These are phyloP conservation scores for Microcebus lehilahytsara DNA, from an alignment of 2,113 vertebrate species.

Conservation along the genomic window DNA sequence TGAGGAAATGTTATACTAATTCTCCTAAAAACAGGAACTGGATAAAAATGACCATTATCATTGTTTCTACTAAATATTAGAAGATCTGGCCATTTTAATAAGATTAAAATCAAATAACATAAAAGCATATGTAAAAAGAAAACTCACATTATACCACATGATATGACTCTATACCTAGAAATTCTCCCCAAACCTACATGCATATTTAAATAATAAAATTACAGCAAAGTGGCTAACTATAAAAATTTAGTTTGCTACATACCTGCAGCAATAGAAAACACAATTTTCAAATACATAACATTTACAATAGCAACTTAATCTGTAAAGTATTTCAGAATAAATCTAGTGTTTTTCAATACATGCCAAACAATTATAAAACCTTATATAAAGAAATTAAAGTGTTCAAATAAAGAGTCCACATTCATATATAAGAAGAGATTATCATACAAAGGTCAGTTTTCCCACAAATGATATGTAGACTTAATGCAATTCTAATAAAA, in stretches of 20 bases:
- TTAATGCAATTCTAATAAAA: background rate
- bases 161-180: background rate
- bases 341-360: background rate
- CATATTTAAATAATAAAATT: background rate
- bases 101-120: background rate
- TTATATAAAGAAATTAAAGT: background rate
- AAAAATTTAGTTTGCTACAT: background rate
- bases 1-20: background rate
- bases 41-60: background rate
- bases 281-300: slow-evolving; percentile 8
- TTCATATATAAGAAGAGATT: background rate
- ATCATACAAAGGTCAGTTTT: background rate
- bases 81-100: background rate
- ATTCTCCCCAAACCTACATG: background rate
- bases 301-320: background rate
- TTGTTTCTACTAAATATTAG: background rate
- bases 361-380: background rate
- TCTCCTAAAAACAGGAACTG: background rate
- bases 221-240: background rate
- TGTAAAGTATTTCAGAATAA: background rate
- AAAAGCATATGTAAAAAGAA: background rate
- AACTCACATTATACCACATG: background rate
- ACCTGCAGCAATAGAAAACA: background rate
- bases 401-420: background rate
- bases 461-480: background rate